These are phyloP conservation scores for Drosophila peninsularis DNA, from an alignment of 2,888 invertebrate species.

Conservation along the genomic window DNA sequence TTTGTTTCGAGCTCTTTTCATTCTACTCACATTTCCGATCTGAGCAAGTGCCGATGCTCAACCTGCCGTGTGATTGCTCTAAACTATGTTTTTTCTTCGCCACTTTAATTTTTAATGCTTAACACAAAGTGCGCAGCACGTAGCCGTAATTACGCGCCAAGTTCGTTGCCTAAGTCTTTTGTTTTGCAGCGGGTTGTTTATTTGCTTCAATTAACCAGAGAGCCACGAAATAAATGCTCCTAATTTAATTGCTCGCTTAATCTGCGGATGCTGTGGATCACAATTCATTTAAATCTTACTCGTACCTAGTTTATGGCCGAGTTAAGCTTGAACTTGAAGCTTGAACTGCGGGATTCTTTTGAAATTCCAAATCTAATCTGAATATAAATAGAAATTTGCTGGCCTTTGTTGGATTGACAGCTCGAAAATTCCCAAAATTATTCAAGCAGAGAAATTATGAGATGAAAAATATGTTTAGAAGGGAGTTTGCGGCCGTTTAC, in stretches of 20 bases:
- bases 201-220: slow-evolving; percentile 41
- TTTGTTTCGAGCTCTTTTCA: slow-evolving; percentile 49
- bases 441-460: background rate
- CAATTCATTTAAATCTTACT: background rate
- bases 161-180: slow-evolving; percentile 76
- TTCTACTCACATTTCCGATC: slow-evolving; percentile 63
- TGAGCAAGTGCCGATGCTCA: slow-evolving; percentile 34
- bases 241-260: slow-evolving; percentile 25
- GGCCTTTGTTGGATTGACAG: slow-evolving; percentile 20
- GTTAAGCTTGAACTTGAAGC: slow-evolving; percentile 11
- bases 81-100: slow-evolving; percentile 8
- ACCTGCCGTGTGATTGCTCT: slow-evolving; percentile 38
- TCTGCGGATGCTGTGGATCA: slow-evolving; percentile 5
- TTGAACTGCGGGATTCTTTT: background rate
- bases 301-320: slow-evolving; percentile 3
- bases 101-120: slow-evolving; percentile 27
- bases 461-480: slow-evolving; percentile 19
- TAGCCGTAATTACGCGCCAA: slow-evolving; percentile 57
- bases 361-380: slow-evolving; percentile 10
- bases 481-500: slow-evolving; percentile 11
- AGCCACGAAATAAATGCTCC: slow-evolving; percentile 21
- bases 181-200: slow-evolving; percentile 57
- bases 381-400: slow-evolving; percentile 18
- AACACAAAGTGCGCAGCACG: slow-evolving; percentile 58
- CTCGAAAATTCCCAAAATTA: slow-evolving; percentile 10